phyloP scores from a whole-genome alignment of 1,140 invertebrate genomes.

The Listronotus oregonensis region DNA sequence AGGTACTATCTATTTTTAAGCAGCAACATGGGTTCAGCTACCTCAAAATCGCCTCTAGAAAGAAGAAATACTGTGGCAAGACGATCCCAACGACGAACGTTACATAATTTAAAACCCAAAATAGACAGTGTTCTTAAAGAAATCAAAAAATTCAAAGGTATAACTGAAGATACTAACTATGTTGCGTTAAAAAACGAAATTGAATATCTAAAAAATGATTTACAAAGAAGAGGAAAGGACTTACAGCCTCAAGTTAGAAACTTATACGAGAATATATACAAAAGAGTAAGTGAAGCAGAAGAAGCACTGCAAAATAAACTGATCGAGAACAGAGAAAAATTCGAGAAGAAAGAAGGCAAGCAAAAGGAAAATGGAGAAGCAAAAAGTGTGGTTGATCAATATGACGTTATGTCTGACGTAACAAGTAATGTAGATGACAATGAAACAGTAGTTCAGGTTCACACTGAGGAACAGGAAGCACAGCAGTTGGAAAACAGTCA shows the following conservation, averaged over 20 bases:
- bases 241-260: slow-evolving; percentile 40
- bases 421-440: background rate
- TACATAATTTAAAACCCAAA: slow-evolving; percentile 36
- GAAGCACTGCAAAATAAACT: slow-evolving; percentile 36
- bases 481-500: slow-evolving; percentile 7
- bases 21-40: slow-evolving; percentile 35
- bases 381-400: background rate
- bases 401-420: background rate
- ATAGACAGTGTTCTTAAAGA: slow-evolving; percentile 37
- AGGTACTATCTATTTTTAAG: too few relatives aligned
- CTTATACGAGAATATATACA: slow-evolving; percentile 35
- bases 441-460: slow-evolving; percentile 21
- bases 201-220: slow-evolving; percentile 32
- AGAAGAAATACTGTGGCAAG: slow-evolving; percentile 40
- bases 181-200: slow-evolving; percentile 34
- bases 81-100: slow-evolving; percentile 40
- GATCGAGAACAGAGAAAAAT: slow-evolving; percentile 37
- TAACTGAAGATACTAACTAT: slow-evolving; percentile 37
- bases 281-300: slow-evolving; percentile 38
- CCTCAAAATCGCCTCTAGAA: slow-evolving; percentile 42
- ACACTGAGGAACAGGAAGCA: slow-evolving; percentile 7
- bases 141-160: slow-evolving; percentile 44
- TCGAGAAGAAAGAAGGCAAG: slow-evolving; percentile 25
- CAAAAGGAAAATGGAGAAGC: slow-evolving; percentile 13
- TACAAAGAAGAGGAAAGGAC: slow-evolving; percentile 25